Evolutionary conservation across 2,888 invertebrate species (phyloP), one percentile per base, ranked within the genome.

Genomic region (Nomada ferruginata): DNA sequence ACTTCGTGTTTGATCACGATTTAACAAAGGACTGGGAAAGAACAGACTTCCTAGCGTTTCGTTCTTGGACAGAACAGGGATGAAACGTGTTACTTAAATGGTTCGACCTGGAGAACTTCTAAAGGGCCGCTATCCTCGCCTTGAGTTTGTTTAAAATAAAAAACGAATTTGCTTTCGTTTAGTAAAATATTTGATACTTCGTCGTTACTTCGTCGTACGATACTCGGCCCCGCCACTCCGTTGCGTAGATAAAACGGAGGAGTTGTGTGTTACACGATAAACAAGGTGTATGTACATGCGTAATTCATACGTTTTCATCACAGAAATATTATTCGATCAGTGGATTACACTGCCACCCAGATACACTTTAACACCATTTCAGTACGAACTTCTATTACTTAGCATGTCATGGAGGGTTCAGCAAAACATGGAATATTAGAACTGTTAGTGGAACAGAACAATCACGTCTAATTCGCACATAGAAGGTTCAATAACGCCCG

Each of bases 111-210:
- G 20, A 20, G 13, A 69, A 44, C n/a, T 29, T n/a, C 10, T 44
- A 57, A 42, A 15, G 63, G 20, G 23, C 59, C 13, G n/a, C 4
- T n/a, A 18, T 2, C n/a, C 7, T 60, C 23, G 15, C 15, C 23
- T 26, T 42, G 1, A 10, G 61, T 44, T 55, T 26, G 4, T 9
- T 29, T 7, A 36, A 36, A 36, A 26, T 55, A 42, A 11, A n/a
- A 68, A 60, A 60, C 23, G 74, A 71, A 69, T 65, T 65, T 73
- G 26, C 63, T 36, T 61, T 47, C 64, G 65, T 75, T 61, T 74
- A 79, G 78, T 84, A 83, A 89, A 87, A 87, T 83, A 89, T 85
- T 83, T 81, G 89, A 88, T 88, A 88, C 82, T 55, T 68, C 61
- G 78, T 76, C 60, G 53, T 66, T 73, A 61, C 29, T 53, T 20